Conservation (phyloP, 2,888 invertebrate genomes). For the Hirtodrosophila confusa region DNA sequence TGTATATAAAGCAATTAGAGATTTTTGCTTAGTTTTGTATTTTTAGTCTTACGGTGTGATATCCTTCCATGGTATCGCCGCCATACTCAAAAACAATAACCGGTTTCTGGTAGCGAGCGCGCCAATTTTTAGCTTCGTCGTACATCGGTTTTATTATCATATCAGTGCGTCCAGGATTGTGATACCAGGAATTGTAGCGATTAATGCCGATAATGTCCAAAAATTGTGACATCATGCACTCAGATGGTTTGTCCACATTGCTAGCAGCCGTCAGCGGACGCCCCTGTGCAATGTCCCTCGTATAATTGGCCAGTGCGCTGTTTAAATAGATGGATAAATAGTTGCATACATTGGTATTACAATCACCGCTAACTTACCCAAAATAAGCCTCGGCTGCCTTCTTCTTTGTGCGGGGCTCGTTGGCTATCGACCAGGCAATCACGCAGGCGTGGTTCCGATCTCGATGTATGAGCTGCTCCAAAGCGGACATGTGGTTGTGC, state of each 20-base stretch:
- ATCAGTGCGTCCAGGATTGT: conserved; percentile 91
- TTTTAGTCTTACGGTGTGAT: conserved; percentile 90
- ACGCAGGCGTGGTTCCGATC: conserved; percentile 98
- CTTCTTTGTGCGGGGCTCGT: conserved; percentile 92
- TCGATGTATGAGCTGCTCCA: conserved; percentile 93
- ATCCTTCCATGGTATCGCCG: conserved; percentile 95
- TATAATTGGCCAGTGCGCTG: conserved; percentile 87
- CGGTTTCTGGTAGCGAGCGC: conserved; percentile 91
- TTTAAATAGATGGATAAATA: conserved; percentile 36
- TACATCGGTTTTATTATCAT: conserved; percentile 89
- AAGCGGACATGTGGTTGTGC: conserved; percentile 91
- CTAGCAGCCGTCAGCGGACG: conserved; percentile 94
- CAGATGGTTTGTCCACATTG: conserved; percentile 82
- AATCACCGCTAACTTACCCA: conserved; percentile 84
- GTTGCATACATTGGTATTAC: background rate
- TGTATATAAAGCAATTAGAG: conserved; percentile 72
- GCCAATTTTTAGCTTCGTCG: conserved; percentile 92
- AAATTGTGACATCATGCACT: conserved; percentile 83
- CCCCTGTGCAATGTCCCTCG: conserved; percentile 46
- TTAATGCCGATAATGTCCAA: conserved; percentile 97
- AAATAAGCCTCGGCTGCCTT: conserved; percentile 91
- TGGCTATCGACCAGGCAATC: conserved; percentile 98
- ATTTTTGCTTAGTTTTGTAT: background rate
- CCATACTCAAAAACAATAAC: conserved; percentile 98
- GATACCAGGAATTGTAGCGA: conserved; percentile 98